Evolutionary conservation across 2,113 vertebrate genomes (phyloP).

Genomic region (Psilopsiagon aymara): DNA sequence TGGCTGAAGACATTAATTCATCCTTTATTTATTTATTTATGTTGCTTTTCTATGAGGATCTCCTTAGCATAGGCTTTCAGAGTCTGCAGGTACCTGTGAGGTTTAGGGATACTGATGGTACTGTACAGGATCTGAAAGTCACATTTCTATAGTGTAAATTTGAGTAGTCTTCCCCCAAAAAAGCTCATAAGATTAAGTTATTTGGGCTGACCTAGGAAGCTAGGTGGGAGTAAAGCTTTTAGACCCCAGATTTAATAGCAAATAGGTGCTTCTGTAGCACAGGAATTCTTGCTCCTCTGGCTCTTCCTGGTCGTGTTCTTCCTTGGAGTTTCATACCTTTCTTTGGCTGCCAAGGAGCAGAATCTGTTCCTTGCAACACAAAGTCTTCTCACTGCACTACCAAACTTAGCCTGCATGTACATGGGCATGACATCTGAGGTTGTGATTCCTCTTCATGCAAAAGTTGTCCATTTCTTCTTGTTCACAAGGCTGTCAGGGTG

Average conservation of each 20-base stretch:
- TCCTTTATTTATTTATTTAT: neutral
- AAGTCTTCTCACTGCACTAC: neutral
- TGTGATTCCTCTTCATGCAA: neutral
- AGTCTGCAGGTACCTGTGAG: neutral
- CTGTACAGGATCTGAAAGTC: neutral
- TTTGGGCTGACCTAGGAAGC: neutral
- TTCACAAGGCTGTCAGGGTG: neutral
- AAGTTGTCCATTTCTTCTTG: neutral
- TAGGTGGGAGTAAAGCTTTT: neutral
- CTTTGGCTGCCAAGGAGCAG: neutral
- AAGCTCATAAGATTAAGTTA: neutral
- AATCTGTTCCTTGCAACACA: neutral
- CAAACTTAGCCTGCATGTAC: neutral
- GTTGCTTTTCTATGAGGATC: neutral
- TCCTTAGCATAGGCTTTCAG: neutral
- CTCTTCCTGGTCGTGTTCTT: neutral
- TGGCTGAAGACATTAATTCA: neutral
- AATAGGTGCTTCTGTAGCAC: neutral
- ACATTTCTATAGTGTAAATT: neutral
- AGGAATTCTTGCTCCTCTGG: neutral
- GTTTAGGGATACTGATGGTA: neutral
- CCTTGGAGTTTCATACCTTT: neutral
- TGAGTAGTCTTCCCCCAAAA: neutral
- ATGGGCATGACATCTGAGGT: neutral
- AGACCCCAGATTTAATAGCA: neutral